Percentiles rank a stretch among this genome's conserved stretches.
These are phyloP conservation scores for Pocillopora meandrina DNA, from an alignment of 92 coral and sea anemone species.

Conservation along the genomic window DNA sequence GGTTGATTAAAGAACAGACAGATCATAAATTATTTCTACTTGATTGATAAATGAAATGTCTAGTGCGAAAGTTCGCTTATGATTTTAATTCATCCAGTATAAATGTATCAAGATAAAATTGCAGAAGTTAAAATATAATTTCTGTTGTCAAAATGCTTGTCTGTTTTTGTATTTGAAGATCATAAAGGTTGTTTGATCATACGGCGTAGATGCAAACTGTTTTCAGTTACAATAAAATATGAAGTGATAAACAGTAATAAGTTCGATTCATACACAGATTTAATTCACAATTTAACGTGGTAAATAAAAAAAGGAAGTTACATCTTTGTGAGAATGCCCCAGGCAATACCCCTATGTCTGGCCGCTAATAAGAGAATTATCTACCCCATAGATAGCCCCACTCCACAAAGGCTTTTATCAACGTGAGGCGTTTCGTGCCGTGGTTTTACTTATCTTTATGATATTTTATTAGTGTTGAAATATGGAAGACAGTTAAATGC, in stretches of 20 bases:
- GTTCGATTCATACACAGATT: slow-evolving; percentile 1
- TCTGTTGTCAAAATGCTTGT: slow-evolving; percentile 17
- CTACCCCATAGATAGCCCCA: slow-evolving; percentile 1
- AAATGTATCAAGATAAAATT: neutral
- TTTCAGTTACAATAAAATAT: neutral
- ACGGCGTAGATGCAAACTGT: neutral
- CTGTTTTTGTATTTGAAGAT: neutral
- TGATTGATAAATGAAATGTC: neutral
- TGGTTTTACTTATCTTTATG: slow-evolving; percentile 19
- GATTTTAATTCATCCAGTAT: neutral
- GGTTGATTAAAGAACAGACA: neutral
- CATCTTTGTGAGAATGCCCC: neutral
- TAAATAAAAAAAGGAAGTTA: neutral
- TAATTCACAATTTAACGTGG: neutral
- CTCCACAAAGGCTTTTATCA: neutral
- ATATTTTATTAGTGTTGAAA: slow-evolving; percentile 21
- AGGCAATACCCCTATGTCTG: slow-evolving; percentile 30
- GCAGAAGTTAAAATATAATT: neutral
- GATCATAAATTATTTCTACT: neutral
- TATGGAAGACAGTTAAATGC: neutral
- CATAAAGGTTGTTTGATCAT: neutral
- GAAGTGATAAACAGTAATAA: neutral
- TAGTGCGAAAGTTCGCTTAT: neutral
- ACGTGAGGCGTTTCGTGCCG: slow-evolving; percentile 1
- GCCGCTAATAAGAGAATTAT: slow-evolving; percentile 25